These are phyloP conservation scores for Lagopus leucura DNA, from an alignment of 2,113 vertebrate species.

Conservation along the genomic window DNA sequence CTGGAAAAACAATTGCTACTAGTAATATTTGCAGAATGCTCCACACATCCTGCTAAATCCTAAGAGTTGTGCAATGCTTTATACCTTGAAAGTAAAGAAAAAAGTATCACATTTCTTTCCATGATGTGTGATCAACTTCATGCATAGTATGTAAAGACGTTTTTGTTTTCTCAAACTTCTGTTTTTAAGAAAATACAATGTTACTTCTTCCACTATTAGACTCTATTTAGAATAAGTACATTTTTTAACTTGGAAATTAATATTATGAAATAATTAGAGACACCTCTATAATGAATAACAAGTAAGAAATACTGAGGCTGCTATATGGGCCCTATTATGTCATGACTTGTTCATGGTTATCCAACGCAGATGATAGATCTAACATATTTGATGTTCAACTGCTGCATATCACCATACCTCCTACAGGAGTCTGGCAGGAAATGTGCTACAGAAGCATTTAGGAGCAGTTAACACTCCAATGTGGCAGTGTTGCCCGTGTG, in stretches of 20 bases:
- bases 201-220: not conserved
- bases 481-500: conserved; percentile 53
- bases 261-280: not conserved
- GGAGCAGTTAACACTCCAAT: conserved; percentile 24
- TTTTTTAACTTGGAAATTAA: not conserved
- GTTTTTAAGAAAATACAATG: not conserved
- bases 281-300: not conserved
- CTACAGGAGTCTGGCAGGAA: conserved; percentile 51
- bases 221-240: accelerated
- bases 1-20: not conserved
- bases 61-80: not conserved
- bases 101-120: not conserved
- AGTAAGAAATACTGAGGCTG: not conserved
- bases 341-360: not conserved
- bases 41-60: not conserved
- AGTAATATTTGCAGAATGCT: not conserved
- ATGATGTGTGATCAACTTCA: not conserved
- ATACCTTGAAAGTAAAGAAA: not conserved
- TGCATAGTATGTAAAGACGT: not conserved
- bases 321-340: not conserved
- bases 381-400: conserved; percentile 30
- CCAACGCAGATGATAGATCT: not conserved
- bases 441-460: conserved; percentile 53
- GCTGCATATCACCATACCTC: conserved; percentile 17
- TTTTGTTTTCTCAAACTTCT: not conserved